Conservation (phyloP, 2,113 vertebrate species). For the Syngnathus scovelli region DNA sequence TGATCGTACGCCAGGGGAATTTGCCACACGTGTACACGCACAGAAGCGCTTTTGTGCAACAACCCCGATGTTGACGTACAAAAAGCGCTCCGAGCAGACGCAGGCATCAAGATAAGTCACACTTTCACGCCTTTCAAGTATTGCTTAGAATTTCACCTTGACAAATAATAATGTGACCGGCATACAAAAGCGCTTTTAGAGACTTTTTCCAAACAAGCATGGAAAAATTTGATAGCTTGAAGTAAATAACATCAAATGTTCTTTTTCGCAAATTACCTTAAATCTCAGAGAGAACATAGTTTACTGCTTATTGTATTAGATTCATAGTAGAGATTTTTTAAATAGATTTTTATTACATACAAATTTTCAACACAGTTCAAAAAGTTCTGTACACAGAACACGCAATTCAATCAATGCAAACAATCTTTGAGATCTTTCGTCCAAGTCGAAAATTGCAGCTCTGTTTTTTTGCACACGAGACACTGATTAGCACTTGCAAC, state of each 20-base stretch:
- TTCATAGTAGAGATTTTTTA: neutral
- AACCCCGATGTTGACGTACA: conserved; percentile 20
- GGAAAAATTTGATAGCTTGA: neutral
- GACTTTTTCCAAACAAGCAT: neutral
- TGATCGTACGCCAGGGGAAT: conserved; percentile 46
- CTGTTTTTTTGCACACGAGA: too few relatives aligned
- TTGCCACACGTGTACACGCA: conserved; percentile 52
- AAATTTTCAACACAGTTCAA: neutral
- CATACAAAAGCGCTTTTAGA: conserved; percentile 37
- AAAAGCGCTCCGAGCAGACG: conserved; percentile 48
- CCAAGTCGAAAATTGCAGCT: too few relatives aligned
- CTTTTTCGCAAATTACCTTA: neutral
- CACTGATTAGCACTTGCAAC: too few relatives aligned
- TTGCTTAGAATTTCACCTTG: conserved; percentile 1
- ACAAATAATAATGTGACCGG: neutral
- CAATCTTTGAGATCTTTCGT: too few relatives aligned
- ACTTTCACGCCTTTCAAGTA: neutral
- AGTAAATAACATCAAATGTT: neutral
- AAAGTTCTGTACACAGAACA: neutral
- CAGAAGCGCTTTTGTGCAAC: conserved; percentile 30
- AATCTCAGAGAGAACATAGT: neutral
- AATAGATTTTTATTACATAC: neutral
- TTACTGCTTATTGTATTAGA: neutral
- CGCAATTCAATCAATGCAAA: too few relatives aligned
- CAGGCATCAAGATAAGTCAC: conserved; percentile 48